These are phyloP conservation scores for Dolichopus griseipennis DNA, from an alignment of 2,888 invertebrate genomes.

Conservation along the genomic window DNA sequence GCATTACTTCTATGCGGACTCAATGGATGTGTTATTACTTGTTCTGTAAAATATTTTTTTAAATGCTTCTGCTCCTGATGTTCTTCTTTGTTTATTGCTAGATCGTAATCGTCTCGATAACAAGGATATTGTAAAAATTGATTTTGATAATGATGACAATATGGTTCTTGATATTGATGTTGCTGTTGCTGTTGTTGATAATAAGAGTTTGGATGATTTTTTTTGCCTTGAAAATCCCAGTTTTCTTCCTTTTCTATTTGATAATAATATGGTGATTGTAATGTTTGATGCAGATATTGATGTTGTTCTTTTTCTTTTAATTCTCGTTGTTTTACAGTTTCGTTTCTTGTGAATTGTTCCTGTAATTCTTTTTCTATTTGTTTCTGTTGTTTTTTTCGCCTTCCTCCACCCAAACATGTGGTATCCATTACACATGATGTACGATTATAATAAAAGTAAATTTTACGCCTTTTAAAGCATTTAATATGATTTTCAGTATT, in stretches of 20 bases:
- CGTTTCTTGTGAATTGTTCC: neutral
- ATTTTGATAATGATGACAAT: constrained; percentile 21
- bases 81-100: neutral
- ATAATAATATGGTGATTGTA: constrained; percentile 27
- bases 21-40: neutral
- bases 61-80: neutral
- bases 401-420: constrained; percentile 7
- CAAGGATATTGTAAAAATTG: constrained; percentile 20
- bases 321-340: constrained; percentile 1
- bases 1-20: neutral
- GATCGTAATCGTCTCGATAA: constrained; percentile 19
- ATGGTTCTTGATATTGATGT: constrained; percentile 19
- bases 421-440: constrained; percentile 4
- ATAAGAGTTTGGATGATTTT: neutral
- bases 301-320: neutral
- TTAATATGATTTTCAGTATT: neutral
- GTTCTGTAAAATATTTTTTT: neutral
- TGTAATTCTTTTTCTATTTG: neutral
- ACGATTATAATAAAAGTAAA: neutral
- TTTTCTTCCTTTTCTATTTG: constrained; percentile 43
- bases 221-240: constrained; percentile 38
- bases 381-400: constrained; percentile 3
- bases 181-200: constrained; percentile 25
- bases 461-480: neutral
- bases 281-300: constrained; percentile 16